Evolutionary conservation across 2,797 vertebrate species (phyloP).

Genomic region (Okamejei kenojei): DNA sequence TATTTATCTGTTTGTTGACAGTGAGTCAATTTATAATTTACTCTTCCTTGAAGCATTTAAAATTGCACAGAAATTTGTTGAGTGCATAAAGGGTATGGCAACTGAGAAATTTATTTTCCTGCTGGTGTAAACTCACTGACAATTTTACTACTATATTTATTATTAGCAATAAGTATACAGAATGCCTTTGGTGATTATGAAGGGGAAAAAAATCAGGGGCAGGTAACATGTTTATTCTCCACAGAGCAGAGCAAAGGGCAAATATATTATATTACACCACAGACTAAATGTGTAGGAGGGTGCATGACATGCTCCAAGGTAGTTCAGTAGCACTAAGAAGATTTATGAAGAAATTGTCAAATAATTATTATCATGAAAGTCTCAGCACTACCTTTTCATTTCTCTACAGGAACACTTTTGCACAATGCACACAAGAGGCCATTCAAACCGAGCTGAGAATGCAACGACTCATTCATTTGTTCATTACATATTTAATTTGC

Average conservation of each 20-base stretch:
- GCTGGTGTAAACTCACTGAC: not conserved
- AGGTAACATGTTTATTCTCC: constrained; percentile 13
- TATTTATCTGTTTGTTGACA: constrained; percentile 13
- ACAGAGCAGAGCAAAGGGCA: constrained; percentile 2
- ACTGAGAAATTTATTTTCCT: not conserved
- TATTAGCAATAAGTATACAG: not conserved
- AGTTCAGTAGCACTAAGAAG: constrained; percentile 27
- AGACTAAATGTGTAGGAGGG: constrained; percentile 22
- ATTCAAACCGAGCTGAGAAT: not conserved
- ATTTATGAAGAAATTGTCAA: constrained; percentile 35
- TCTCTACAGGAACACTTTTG: not conserved
- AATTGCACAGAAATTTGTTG: constrained; percentile 19
- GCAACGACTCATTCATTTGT: constrained; percentile 19
- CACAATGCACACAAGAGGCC: constrained; percentile 25
- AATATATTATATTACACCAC: constrained; percentile 21
- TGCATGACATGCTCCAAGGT: constrained; percentile 25
- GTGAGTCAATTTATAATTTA: constrained; percentile 22
- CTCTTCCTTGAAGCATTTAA: constrained; percentile 21
- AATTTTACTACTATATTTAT: not conserved
- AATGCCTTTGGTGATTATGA: not conserved
- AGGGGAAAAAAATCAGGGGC: not conserved
- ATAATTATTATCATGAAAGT: constrained; percentile 36
- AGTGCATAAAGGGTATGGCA: not conserved
- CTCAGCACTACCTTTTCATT: constrained; percentile 2
- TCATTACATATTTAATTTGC: constrained; percentile 28